Base-by-base conservation (phyloP, 2,888 invertebrate genomes). In the Erebia ligea region DNA sequence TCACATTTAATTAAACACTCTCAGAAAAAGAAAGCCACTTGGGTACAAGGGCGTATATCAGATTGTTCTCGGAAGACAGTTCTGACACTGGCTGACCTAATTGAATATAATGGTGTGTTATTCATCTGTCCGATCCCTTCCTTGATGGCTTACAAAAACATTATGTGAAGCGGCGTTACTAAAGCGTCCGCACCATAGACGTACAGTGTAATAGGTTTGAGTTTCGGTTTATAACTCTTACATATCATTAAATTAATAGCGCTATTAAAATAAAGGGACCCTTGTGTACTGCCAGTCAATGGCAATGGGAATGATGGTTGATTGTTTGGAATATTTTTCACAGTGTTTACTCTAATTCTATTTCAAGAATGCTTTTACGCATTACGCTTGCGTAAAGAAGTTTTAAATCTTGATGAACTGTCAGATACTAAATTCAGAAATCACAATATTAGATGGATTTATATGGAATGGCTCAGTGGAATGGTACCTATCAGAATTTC, bases 61-160 rank as follows among this genome's bases (percentile, higher is more conserved):
- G 90, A 91, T 91, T 92, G 91, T 92, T 92, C 92, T 91, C 85
- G 82, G 87, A 88, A 90, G 83, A 85, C 81, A 80, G 88, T 84
- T 84, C 91, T 84, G 89, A 86, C 86, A 86, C 86, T 82, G 87
- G 81, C 87, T 93, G 92, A 92, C 92, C 92, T 88, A 92, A 92
- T 93, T 93, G 90, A 89, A 90, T 89, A 92, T 93, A 92, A 93
- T 92, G 86, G 88, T 83, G 84, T 87, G 83, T 90, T 90, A 89
- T 92, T 88, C 89, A 85, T 83, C 84, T 83, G 81, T 78, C 80
- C 78, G 84, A 85, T 86, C 86, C 86, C 86, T 82, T 81, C 81
- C 81, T 80, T 79, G 84, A 83, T 84, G 84, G 82, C 84, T 86
- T 85, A 88, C 84, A 86, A 89, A 85, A 86, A 84, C 80, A 85